Evolutionary conservation across 2,888 invertebrate genomes (phyloP).

Genomic region (Caradrina kadenii): DNA sequence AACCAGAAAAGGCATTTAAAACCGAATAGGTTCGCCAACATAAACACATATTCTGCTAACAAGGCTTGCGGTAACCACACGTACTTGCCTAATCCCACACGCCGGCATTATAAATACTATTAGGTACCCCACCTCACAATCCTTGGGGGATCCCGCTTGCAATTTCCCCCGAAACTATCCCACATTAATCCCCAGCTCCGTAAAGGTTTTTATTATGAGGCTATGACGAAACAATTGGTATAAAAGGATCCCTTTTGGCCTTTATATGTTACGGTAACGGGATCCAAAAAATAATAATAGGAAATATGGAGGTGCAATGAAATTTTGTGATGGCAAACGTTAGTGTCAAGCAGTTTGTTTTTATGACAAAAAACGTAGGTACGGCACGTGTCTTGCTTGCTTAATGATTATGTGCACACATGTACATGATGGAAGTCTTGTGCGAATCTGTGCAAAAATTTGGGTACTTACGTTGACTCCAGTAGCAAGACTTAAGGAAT

Average conservation of each 20-base stretch:
- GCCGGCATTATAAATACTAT: slow-evolving; percentile 85
- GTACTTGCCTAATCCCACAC: slow-evolving; percentile 77
- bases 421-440: slow-evolving; percentile 3
- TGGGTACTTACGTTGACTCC: background rate
- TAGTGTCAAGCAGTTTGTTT: slow-evolving; percentile 60
- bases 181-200: slow-evolving; percentile 79
- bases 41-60: slow-evolving; percentile 66
- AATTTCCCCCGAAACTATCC: slow-evolving; percentile 79
- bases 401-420: slow-evolving; percentile 30
- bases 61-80: slow-evolving; percentile 67
- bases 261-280: slow-evolving; percentile 53
- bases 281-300: slow-evolving; percentile 62
- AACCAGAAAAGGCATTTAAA: slow-evolving; percentile 55
- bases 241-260: slow-evolving; percentile 69
- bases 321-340: slow-evolving; percentile 60
- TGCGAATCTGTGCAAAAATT: slow-evolving; percentile 10
- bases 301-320: slow-evolving; percentile 60
- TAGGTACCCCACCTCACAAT: slow-evolving; percentile 68
- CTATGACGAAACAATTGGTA: slow-evolving; percentile 80
- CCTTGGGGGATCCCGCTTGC: slow-evolving; percentile 72
- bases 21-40: slow-evolving; percentile 58
- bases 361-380: slow-evolving; percentile 61
- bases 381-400: slow-evolving; percentile 44
- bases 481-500: background rate
- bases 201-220: slow-evolving; percentile 80